Evolutionary conservation across 2,888 invertebrate species (phyloP).

Genomic region (Acanthoscelides obtectus): DNA sequence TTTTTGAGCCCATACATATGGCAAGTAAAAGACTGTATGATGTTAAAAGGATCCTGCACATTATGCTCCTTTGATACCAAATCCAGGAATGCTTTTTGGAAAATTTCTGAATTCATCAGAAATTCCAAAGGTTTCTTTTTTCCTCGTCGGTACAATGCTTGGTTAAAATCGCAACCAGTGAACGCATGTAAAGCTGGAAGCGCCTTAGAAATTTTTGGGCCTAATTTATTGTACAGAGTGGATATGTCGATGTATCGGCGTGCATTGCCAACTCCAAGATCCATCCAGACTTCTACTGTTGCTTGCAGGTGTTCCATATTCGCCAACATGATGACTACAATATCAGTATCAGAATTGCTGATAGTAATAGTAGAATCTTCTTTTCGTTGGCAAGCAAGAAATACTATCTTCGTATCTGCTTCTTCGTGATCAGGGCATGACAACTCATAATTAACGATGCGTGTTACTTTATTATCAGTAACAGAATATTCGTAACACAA

Average conservation of each 20-base stretch:
- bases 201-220: conserved; percentile 11
- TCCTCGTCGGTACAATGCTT: conserved; percentile 16
- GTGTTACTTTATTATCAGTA: conserved; percentile 15
- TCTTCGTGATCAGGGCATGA: conserved; percentile 26
- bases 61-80: conserved; percentile 13
- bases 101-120: conserved; percentile 14
- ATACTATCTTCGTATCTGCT: conserved; percentile 19
- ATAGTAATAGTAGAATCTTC: conserved; percentile 17
- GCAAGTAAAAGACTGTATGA: conserved; percentile 28
- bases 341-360: conserved; percentile 26
- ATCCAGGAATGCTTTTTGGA: no score
- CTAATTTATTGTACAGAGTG: conserved; percentile 19
- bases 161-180: conserved; percentile 24
- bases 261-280: conserved; percentile 16
- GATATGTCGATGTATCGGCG: conserved; percentile 24
- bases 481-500: conserved; percentile 28
- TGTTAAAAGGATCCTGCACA: conserved; percentile 12
- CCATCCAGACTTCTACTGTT: conserved; percentile 20
- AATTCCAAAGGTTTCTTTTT: conserved; percentile 13
- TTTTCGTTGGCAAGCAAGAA: conserved; percentile 12
- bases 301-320: conserved; percentile 23
- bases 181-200: conserved; percentile 23
- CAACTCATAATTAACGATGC: conserved; percentile 15
- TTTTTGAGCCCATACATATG: conserved; percentile 28
- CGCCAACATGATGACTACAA: conserved; percentile 23